Conservation (phyloP, 2,113 vertebrate genomes). For the Lepus europaeus region DNA sequence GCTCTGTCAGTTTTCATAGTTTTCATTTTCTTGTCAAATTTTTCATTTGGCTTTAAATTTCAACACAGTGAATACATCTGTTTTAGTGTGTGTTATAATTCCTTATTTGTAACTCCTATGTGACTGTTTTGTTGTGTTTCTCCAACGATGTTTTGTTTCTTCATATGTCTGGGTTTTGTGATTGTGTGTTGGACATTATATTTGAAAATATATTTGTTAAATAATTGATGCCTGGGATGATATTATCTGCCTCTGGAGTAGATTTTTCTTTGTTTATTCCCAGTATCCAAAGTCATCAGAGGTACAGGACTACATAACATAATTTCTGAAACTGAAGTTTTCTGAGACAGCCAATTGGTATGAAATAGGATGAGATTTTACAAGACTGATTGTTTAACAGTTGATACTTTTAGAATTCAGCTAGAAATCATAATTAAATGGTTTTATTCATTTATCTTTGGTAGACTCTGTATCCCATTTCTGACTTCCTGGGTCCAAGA, state of each 20-base stretch:
- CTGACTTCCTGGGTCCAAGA: background rate
- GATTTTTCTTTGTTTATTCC: background rate
- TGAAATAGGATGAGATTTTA: background rate
- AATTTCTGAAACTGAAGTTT: slow-evolving; percentile 39
- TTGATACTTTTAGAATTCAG: background rate
- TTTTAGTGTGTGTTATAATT: background rate
- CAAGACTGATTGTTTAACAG: background rate
- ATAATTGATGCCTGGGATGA: background rate
- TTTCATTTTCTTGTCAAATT: slow-evolving; percentile 15
- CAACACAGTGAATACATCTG: background rate
- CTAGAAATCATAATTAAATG: background rate
- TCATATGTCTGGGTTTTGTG: background rate
- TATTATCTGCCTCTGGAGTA: background rate
- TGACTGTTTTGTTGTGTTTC: background rate
- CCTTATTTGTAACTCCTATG: background rate
- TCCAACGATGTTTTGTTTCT: background rate
- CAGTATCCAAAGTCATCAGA: background rate
- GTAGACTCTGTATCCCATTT: background rate
- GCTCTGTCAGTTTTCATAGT: background rate
- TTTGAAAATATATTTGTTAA: slow-evolving; percentile 22
- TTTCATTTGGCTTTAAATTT: background rate
- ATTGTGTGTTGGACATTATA: background rate
- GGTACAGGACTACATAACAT: background rate
- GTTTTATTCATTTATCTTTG: background rate
- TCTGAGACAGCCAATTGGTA: background rate